Evolutionary conservation across 2,797 vertebrate genomes (phyloP).

Genomic region (Tadarida brasiliensis): DNA sequence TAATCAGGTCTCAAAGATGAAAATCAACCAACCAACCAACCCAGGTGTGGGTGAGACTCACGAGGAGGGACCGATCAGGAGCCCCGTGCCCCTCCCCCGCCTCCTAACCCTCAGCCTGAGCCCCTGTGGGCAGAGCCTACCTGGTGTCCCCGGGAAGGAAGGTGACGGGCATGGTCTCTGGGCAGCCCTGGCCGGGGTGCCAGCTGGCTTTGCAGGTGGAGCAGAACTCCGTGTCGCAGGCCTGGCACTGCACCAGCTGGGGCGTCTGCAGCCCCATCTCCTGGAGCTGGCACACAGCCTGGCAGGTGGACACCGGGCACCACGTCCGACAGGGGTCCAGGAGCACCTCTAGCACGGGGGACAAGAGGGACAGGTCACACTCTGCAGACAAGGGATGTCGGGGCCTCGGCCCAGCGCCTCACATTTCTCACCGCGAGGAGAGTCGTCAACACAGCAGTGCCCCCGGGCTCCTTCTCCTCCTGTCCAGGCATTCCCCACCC

Average conservation of each 20-base stretch:
- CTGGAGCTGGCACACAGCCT: constrained; percentile 97
- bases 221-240: constrained; percentile 97
- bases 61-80: background rate
- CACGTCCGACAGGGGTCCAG: constrained; percentile 98
- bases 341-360: constrained; percentile 92
- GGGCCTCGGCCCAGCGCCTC: accelerated
- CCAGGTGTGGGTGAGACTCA: background rate
- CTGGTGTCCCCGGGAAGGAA: constrained; percentile 97
- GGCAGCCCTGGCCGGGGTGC: constrained; percentile 97
- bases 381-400: accelerated
- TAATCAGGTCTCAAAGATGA: background rate
- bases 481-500: accelerated
- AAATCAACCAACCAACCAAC: background rate
- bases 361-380: constrained; percentile 21
- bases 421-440: accelerated
- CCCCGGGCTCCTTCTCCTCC: background rate
- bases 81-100: background rate
- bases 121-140: constrained; percentile 81
- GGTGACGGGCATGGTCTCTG: constrained; percentile 93
- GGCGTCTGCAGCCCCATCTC: constrained; percentile 93
- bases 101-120: no score
- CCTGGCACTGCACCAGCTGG: constrained; percentile 95
- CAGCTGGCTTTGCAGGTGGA: constrained; percentile 96
- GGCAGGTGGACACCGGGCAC: constrained; percentile 98
- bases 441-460: no score